Percentiles rank a stretch among this genome's conserved stretches.
Evolutionary conservation across 2,113 vertebrate genomes (phyloP).

Genomic region (Nycticryphes semicollaris): DNA sequence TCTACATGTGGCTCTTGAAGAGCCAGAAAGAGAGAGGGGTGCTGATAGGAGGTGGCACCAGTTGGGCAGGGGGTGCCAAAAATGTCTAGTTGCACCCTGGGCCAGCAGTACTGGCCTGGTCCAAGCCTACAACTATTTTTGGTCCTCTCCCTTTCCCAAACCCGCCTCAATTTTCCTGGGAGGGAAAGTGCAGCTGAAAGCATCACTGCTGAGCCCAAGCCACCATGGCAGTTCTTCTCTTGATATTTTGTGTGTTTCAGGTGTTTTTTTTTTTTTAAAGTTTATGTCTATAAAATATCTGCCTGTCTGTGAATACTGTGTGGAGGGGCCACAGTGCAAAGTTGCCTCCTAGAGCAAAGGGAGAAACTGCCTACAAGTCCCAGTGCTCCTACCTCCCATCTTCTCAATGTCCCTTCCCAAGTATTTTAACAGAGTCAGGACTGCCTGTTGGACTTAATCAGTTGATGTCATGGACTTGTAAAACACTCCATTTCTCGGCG

Average conservation of each 20-base stretch:
- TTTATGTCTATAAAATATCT: background rate
- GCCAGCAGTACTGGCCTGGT: background rate
- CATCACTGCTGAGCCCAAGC: background rate
- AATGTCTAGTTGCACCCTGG: background rate
- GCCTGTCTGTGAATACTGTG: background rate
- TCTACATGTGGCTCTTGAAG: fast-evolving
- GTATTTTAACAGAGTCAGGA: background rate
- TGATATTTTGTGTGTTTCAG: background rate
- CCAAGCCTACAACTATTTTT: background rate
- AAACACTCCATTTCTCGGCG: background rate
- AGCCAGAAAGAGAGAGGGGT: background rate
- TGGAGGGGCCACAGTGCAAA: fast-evolving
- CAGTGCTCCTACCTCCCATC: fast-evolving
- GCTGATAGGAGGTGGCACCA: background rate
- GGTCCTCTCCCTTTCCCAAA: background rate
- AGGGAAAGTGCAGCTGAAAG: background rate
- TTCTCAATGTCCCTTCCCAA: background rate
- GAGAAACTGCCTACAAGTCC: background rate
- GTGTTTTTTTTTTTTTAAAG: too few relatives aligned
- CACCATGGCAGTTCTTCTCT: background rate
- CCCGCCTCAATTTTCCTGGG: background rate
- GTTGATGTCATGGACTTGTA: background rate
- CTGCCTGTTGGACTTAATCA: background rate
- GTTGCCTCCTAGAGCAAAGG: background rate
- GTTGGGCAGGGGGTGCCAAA: background rate